Evolutionary conservation across 2,888 invertebrate species (phyloP), one percentile per base, ranked within the genome.

Genomic region (Nomada ferruginata): DNA sequence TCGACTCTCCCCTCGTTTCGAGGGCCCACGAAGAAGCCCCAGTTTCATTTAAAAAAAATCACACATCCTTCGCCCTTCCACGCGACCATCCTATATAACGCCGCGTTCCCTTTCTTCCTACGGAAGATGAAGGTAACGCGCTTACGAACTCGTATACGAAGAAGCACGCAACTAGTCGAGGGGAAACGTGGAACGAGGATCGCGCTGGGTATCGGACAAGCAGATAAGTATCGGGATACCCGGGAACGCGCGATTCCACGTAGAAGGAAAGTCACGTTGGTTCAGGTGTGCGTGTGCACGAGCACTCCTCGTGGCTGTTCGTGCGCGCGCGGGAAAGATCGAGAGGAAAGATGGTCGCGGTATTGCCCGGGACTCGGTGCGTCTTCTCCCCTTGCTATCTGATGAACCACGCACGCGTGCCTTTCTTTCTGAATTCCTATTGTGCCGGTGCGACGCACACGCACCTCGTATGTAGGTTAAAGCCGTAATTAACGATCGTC

Each of bases 381-480:
- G 20, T 11, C 15, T 70, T 26, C 55, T 7, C 42, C 44, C 47
- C 5, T 15, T 29, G 53, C 59, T 73, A 88, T 85, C 82, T 81
- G 85, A 88, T 85, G 61, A 44, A 57, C 80, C 53, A 60, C 79
- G 80, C 80, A 77, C 85, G 82, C 83, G 85, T 87, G 82, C 81
- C 82, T 83, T 79, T 88, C 77, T 75, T 68, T 57, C 42, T 66
- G 76, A 60, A 80, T 82, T 85, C 71, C 77, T 76, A 85, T 88
- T 88, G 82, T 85, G 61, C 23, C 29, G 44, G 23, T 36, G 61
- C 63, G 76, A 78, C 78, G 82, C 87, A 73, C 81, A 80, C 86
- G 76, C 84, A 71, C 76, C 73, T 76, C 69, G 50, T 74, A 89
- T 82, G 80, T 85, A 68, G 84, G 87, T 87, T 84, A 87, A 83